Base-by-base conservation (phyloP, 2,113 vertebrate genomes). In the Callorhinus ursinus region DNA sequence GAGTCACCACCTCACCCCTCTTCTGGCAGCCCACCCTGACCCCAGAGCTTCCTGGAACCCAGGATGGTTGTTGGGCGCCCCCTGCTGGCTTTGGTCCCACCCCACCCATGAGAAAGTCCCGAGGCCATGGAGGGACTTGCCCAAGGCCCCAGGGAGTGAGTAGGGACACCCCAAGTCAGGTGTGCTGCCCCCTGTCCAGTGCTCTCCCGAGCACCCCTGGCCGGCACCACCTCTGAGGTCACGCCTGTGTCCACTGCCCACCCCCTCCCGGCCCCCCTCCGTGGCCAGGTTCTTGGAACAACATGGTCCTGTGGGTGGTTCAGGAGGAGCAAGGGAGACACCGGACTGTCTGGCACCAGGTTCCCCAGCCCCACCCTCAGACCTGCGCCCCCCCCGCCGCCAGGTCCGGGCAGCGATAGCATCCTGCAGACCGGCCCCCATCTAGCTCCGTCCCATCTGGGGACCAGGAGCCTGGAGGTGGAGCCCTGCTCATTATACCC, bases 361-460 rank as follows among this genome's bases (percentile, higher is more conserved):
- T 14, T 59, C 72, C 33, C 79, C 31, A 5, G 42, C 51, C 87
- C 71, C 28, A 1, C 8, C 21, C 4, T 51, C 15, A 2, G 33
- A 14, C 13, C 77, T 3, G 19, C 3, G 11, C 31, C 33, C 4
- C 10, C 24, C 61, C 61, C 9, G 0, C 2, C 9, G 7, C 77
- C 55, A 8, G n/a, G 22, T n/a, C 31, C 0, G 1, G 81, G 33
- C 13, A 15, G 79, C 0, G 1, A 6, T 18, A 36, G 65, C 0
- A 0, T 55, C 53, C 7, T 7, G 28, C 11, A 65, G 36, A 33
- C 18, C 46, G 11, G 55, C 15, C 24, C n/a, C 49, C 0, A 0
- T 72, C 71, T 1, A 1, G 21, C 26, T 22, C 2, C 6, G 24
- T 5, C 5, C 1, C 12, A 0, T 14, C 46, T 13, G 0, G 1